These are phyloP conservation scores for Mastomys coucha DNA, from an alignment of 2,113 vertebrate species.

Conservation along the genomic window DNA sequence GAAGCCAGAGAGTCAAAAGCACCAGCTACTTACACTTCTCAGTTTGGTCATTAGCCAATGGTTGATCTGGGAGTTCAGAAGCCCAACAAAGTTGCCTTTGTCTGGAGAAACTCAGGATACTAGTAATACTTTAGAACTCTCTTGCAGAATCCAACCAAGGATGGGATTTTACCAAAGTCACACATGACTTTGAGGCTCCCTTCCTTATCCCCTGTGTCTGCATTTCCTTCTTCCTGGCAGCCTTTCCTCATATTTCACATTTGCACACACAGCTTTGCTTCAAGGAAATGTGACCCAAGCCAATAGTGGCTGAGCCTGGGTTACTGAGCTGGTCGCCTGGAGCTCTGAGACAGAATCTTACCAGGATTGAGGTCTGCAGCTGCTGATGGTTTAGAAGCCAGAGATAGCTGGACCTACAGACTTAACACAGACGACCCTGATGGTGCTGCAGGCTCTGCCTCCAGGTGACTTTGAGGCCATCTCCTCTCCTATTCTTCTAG, in stretches of 20 bases:
- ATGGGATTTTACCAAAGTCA: neutral
- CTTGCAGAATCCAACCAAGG: neutral
- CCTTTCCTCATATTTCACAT: neutral
- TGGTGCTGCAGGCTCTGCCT: neutral
- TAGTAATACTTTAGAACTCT: neutral
- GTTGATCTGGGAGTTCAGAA: neutral
- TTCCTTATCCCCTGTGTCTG: neutral
- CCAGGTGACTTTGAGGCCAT: neutral
- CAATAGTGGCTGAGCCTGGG: neutral
- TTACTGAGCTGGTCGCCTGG: neutral
- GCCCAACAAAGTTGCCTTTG: neutral
- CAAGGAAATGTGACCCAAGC: too few species aligned
- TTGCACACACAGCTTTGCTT: neutral
- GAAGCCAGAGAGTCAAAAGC: neutral
- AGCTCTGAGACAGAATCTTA: neutral
- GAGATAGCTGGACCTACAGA: neutral
- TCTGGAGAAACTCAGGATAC: neutral
- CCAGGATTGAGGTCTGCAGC: neutral
- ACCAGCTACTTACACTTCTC: neutral
- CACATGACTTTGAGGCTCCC: neutral
- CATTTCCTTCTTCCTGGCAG: neutral
- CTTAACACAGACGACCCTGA: neutral
- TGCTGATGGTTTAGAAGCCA: neutral
- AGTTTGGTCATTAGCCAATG: neutral
- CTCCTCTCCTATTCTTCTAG: neutral